Conservation (phyloP, 2,113 vertebrate genomes). For the Aegotheles bennettii region DNA sequence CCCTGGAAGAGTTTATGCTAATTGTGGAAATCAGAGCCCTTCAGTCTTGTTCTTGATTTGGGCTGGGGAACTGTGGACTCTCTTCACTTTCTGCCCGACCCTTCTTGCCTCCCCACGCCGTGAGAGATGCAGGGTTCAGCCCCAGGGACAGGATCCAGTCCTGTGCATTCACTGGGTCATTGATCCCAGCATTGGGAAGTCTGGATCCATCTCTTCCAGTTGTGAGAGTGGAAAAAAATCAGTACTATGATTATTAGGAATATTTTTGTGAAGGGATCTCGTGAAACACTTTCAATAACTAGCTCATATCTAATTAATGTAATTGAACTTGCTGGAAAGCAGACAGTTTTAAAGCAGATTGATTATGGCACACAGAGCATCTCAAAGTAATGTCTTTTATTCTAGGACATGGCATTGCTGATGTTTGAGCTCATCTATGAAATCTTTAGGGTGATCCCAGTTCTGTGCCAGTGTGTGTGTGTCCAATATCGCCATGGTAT, state of each 20-base stretch:
- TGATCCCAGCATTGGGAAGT: neutral
- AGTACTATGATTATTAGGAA: neutral
- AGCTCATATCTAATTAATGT: neutral
- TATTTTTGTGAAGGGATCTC: neutral
- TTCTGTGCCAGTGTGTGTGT: neutral
- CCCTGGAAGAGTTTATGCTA: neutral
- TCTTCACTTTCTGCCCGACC: neutral
- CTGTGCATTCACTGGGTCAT: neutral
- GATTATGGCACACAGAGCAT: neutral
- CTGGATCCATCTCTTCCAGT: neutral
- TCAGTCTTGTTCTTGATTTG: neutral
- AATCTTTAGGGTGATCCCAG: neutral
- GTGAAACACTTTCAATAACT: neutral
- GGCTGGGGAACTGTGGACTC: neutral
- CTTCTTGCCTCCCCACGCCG: rapidly evolving
- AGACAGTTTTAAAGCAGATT: neutral
- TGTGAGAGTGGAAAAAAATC: neutral
- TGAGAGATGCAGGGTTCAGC: neutral
- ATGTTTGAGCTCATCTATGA: neutral
- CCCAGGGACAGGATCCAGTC: neutral
- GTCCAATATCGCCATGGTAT: neutral
- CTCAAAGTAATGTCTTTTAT: neutral
- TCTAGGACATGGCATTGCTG: neutral
- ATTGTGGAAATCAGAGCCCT: neutral
- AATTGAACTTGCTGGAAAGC: neutral